Conservation (phyloP, 2,797 vertebrate genomes). For the Anas flavirostris region DNA sequence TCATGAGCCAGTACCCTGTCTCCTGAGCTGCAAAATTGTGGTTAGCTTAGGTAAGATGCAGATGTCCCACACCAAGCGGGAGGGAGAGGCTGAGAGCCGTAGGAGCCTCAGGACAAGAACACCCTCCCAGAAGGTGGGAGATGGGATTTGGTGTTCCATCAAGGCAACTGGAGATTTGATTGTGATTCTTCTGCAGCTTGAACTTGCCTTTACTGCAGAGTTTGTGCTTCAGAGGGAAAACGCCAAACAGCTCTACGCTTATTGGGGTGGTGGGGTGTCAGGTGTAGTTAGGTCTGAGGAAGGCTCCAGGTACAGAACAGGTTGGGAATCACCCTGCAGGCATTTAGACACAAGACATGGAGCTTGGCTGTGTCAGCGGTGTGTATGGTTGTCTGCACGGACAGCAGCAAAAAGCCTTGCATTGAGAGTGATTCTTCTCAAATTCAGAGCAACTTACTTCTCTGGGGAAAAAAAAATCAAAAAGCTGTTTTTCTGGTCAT, state of each 20-base stretch:
- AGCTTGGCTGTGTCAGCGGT: neutral
- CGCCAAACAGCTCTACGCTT: neutral
- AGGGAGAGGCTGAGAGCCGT: neutral
- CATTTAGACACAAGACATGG: neutral
- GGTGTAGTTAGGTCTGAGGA: neutral
- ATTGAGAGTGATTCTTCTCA: neutral
- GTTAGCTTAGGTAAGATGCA: neutral
- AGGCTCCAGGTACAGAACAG: neutral
- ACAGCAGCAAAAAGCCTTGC: neutral
- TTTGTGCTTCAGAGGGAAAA: neutral
- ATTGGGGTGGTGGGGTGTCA: neutral
- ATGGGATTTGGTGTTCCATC: neutral
- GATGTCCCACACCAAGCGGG: neutral
- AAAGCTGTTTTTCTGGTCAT: neutral
- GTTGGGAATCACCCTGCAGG: neutral
- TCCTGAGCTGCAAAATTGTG: neutral
- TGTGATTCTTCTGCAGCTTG: neutral
- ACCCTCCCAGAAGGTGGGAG: neutral
- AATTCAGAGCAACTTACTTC: neutral
- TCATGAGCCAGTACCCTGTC: neutral
- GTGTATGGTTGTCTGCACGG: neutral
- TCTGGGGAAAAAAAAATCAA: neutral
- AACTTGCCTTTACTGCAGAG: neutral
- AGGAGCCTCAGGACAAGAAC: neutral
- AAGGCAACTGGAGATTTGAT: fast-evolving